phyloP scores from a whole-genome alignment of 2,797 vertebrate species.

The Cossypha polioptera region DNA sequence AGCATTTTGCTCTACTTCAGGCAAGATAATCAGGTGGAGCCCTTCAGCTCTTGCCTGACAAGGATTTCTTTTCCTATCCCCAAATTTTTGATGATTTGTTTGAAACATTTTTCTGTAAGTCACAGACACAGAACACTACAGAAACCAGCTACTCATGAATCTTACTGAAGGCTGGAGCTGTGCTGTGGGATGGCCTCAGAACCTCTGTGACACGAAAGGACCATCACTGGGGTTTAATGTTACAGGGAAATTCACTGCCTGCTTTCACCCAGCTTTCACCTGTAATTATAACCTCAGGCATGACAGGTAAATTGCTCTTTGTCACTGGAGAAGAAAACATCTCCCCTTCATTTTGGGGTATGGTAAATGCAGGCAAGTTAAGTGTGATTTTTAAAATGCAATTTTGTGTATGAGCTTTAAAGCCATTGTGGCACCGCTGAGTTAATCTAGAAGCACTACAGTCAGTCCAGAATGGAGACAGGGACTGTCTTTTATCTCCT shows the following conservation, averaged over 20 bases:
- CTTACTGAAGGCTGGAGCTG: neutral
- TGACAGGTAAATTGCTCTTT: neutral
- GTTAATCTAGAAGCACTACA: neutral
- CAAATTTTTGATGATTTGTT: neutral
- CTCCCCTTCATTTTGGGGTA: neutral
- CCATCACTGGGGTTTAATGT: neutral
- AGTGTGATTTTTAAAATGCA: neutral
- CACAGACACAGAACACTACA: neutral
- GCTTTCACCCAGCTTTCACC: neutral
- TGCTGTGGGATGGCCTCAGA: neutral
- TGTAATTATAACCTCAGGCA: neutral
- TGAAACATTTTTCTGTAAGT: neutral
- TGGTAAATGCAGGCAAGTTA: neutral
- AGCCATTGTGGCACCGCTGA: rapidly evolving
- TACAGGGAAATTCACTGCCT: neutral
- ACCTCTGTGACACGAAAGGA: neutral
- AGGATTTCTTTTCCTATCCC: neutral
- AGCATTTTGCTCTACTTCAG: neutral
- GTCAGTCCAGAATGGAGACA: neutral
- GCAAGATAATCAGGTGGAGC: neutral
- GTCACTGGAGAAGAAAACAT: neutral
- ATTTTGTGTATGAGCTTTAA: neutral
- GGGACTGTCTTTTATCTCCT: neutral
- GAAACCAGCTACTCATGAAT: neutral
- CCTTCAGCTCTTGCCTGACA: neutral